Evolutionary conservation across 1,140 invertebrate genomes (phyloP), one percentile per base, ranked within the genome.

Genomic region (Trichonephila inaurata): DNA sequence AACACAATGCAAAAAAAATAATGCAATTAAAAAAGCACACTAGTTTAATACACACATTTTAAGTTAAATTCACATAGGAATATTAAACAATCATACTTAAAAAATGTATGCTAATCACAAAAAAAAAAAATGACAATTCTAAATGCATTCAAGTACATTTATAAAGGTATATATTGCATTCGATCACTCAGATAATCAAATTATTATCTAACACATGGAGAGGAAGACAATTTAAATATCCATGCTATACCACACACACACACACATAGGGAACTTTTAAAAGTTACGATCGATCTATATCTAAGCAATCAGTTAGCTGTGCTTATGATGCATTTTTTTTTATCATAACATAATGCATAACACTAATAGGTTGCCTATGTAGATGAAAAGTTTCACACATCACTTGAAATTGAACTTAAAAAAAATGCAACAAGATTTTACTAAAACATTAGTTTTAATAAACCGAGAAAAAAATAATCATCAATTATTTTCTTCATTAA

Each of bases 91-190:
- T 77, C 18, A 12, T 18, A 33, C 12, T 18, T 33, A 33, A 40
- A 77, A 40, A 77, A 2, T n/a, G 66, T 24, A 77, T 19, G 33
- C 28, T 18, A 33, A 16, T 40, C 28, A 33, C 72, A 72, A 10
- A 72, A 24, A 28, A 72, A 24, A 28, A 33, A 77, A 33, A 77
- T 77, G 33, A 18, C 24, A 16, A 33, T 40, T 16, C 72, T 77
- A 77, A 77, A 77, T 33, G 72, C 72, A 77, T 77, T 19, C 33
- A 40, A 40, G 33, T 77, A 77, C 72, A 77, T 77, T 77, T 77
- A 77, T 40, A 40, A 40, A 40, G 33, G 33, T 40, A 77, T 24
- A 40, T 28, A 77, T 6, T 77, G 33, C 72, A 33, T 77, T 77
- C 72, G 10, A 40, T 33, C 28, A 40, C 33, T 40, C 72, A 77